A percentile compares a stretch with the other conserved stretches of the same genome.
Conservation (phyloP, 2,113 vertebrate genomes). For the Oceanodroma tethys region DNA sequence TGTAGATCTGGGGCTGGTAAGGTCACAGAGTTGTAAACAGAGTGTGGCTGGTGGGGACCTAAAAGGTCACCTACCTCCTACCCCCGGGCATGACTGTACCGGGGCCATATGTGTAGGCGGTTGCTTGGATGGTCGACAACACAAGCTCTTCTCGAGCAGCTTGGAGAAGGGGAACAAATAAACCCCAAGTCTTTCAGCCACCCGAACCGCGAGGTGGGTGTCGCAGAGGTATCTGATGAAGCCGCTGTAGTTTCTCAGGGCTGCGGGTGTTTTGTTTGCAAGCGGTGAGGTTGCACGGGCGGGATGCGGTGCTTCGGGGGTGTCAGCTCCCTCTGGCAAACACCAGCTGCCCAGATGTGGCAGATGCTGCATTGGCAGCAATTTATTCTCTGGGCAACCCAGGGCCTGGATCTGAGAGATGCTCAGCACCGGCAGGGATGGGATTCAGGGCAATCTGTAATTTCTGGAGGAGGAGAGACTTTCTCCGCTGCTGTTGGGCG, state of each 20-base stretch:
- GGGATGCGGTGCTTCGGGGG: background rate
- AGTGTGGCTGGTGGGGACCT: background rate
- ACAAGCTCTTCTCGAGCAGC: background rate
- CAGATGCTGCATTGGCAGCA: background rate
- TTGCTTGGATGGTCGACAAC: background rate
- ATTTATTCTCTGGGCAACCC: background rate
- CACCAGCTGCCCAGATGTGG: background rate
- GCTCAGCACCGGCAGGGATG: background rate
- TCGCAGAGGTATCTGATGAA: background rate
- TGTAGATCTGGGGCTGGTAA: conserved; percentile 11
- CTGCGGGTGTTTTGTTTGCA: background rate
- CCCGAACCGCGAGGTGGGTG: background rate
- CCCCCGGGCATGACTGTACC: background rate
- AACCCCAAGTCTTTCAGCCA: background rate
- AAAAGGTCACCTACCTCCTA: conserved; percentile 39
- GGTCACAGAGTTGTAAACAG: background rate
- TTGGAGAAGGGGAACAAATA: background rate
- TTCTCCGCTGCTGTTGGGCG: background rate
- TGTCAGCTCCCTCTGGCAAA: background rate
- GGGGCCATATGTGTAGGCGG: background rate
- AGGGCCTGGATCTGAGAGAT: background rate
- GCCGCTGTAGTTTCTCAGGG: background rate
- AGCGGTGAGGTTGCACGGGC: background rate
- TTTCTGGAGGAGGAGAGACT: background rate
- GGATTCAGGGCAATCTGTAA: background rate